Evolutionary conservation across 2,888 invertebrate species (phyloP).

Genomic region (Brenthis ino): DNA sequence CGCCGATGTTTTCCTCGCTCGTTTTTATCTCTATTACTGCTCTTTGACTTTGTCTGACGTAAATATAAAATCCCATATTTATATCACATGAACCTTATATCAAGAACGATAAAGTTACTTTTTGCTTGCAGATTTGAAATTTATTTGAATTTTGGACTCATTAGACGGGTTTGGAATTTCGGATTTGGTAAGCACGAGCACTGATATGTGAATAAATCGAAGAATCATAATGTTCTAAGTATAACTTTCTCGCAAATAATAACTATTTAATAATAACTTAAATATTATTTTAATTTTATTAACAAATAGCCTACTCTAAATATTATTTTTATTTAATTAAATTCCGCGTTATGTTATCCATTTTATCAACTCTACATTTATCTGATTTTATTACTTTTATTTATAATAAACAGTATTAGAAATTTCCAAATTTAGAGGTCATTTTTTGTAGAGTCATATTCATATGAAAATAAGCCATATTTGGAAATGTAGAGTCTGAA

Average conservation of each 20-base stretch:
- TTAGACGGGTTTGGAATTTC: constrained; percentile 73
- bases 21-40: constrained; percentile 73
- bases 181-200: constrained; percentile 68
- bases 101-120: constrained; percentile 48
- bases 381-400: no score
- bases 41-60: constrained; percentile 78
- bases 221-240: constrained; percentile 37
- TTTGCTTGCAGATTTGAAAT: constrained; percentile 45
- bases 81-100: constrained; percentile 58
- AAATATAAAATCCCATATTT: constrained; percentile 50
- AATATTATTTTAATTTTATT: no score
- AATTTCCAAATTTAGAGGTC: background rate
- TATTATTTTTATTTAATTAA: constrained; percentile 1
- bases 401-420: background rate
- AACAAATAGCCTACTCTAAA: no score
- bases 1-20: constrained; percentile 70
- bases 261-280: background rate
- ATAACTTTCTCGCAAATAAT: background rate
- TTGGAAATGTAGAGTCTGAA: constrained; percentile 14
- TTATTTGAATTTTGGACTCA: constrained; percentile 70
- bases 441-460: background rate
- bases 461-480: constrained; percentile 11
- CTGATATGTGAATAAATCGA: constrained; percentile 56
- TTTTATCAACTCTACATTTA: no score
- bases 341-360: no score